Percentiles rank a stretch among this genome's conserved stretches.
Evolutionary conservation across 2,113 vertebrate genomes (phyloP).

Genomic region (Sphaerodactylus townsendi): DNA sequence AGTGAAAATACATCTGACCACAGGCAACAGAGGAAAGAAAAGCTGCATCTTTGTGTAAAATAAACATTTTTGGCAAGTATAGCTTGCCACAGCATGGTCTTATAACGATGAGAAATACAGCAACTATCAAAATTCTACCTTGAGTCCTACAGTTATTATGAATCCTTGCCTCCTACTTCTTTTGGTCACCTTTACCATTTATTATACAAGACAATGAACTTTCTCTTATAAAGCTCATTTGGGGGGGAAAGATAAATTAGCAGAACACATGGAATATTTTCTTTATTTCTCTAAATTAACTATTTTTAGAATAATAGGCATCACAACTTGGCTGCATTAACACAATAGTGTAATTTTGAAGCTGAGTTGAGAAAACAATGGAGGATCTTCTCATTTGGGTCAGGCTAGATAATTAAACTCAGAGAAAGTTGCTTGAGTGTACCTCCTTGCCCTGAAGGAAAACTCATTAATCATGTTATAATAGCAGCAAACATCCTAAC

Average conservation of each 20-base stretch:
- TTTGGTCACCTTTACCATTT: slow-evolving; percentile 42
- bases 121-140: neutral
- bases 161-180: neutral
- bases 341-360: slow-evolving; percentile 68
- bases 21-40: too few relatives aligned
- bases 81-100: neutral
- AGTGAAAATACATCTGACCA: neutral
- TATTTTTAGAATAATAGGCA: slow-evolving; percentile 69
- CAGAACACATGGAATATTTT: slow-evolving; percentile 67
- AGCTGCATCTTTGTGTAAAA: neutral
- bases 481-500: slow-evolving; percentile 56
- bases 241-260: slow-evolving; percentile 60
- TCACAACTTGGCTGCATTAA: slow-evolving; percentile 63
- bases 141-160: neutral
- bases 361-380: slow-evolving; percentile 59
- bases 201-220: slow-evolving; percentile 67
- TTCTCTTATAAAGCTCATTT: slow-evolving; percentile 60
- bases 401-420: slow-evolving; percentile 44
- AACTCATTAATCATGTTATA: slow-evolving; percentile 63
- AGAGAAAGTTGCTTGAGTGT: slow-evolving; percentile 44
- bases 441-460: slow-evolving; percentile 47
- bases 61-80: neutral
- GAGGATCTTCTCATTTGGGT: slow-evolving; percentile 61
- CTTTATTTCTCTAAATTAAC: slow-evolving; percentile 66
- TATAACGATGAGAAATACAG: neutral